Evolutionary conservation across 2,797 vertebrate species (phyloP), one percentile per base, ranked within the genome.

Genomic region (Botia almorhae): DNA sequence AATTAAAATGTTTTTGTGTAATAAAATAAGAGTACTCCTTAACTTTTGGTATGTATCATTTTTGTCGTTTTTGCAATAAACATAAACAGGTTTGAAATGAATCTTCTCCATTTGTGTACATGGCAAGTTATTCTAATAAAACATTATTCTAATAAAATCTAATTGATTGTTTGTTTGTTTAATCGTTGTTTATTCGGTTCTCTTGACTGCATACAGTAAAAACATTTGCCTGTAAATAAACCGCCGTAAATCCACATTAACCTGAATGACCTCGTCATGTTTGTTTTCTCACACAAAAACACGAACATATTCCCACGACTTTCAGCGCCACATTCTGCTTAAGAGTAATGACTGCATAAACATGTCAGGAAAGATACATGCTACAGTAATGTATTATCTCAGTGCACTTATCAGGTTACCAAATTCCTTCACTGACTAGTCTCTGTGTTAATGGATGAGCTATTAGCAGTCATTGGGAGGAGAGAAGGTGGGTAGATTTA

Each of bases 341-440:
- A 50, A 60, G 81, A 81, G 53, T 74, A 75, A 79, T 48, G 43
- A 43, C 60, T 76, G 46, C 74, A 65, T 56, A 75, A 81, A 85
- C 78, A 85, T 69, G 76, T 80, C 82, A 80, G 1, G 3, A 26
- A 50, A 55, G 77, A 80, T 51, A 56, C 21, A 36, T 43, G 39
- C 16, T 50, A 64, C 36, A 60, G 75, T 85, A 72, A 74, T 63
- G 19, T 26, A 56, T 69, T 33, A 70, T 53, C 63, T 7, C 13
- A 23, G 33, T 2, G 23, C 65, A 50, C 73, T 76, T 64, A 64
- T 70, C 73, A 75, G 16, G 12, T 53, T 51, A 48, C 26, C 56
- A 75, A 63, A 69, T 61, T 29, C 14, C 53, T 74, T 43, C 58
- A 64, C 68, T 55, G 19, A 55, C 14, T 16, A 55, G 7, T 74